A percentile compares a stretch with the other conserved stretches of the same genome.
phyloP scores from a whole-genome alignment of 2,888 invertebrate genomes.

The Rhogogaster chlorosoma region DNA sequence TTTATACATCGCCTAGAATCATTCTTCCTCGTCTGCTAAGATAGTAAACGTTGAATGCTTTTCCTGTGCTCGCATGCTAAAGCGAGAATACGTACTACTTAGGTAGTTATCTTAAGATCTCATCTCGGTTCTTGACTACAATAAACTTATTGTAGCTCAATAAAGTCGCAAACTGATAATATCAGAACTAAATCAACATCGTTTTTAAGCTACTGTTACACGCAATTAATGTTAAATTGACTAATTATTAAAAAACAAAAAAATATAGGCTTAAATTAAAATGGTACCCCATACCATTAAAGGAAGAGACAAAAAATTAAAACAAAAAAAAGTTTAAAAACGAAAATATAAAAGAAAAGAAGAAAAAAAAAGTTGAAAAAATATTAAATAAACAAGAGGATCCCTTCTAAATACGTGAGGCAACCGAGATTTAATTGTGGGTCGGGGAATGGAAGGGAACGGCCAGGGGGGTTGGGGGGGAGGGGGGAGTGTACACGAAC shows the following conservation, averaged over 20 bases:
- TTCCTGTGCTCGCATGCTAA: constrained; percentile 11
- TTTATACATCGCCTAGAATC: constrained; percentile 22
- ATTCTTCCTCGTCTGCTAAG: constrained; percentile 1
- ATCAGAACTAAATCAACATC: constrained; percentile 32
- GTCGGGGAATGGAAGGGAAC: not conserved
- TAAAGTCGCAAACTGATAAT: constrained; percentile 40
- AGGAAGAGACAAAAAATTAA: constrained; percentile 55
- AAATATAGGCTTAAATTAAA: constrained; percentile 6
- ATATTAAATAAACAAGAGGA: constrained; percentile 27
- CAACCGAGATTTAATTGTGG: constrained; percentile 26
- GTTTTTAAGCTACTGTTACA: constrained; percentile 42
- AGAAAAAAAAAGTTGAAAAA: constrained; percentile 44
- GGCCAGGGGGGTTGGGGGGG: constrained; percentile 9
- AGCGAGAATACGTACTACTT: constrained; percentile 23
- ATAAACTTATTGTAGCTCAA: constrained; percentile 11
- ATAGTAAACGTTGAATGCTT: not conserved
- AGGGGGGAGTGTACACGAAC: constrained; percentile 70
- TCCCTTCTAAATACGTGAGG: constrained; percentile 25
- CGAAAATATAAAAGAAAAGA: constrained; percentile 47
- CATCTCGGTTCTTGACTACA: constrained; percentile 20
- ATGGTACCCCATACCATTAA: constrained; percentile 51
- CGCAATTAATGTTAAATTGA: constrained; percentile 45
- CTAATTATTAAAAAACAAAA: constrained; percentile 31
- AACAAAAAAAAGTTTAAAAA: constrained; percentile 54
- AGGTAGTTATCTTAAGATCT: constrained; percentile 3